Evolutionary conservation across 2,113 vertebrate genomes (phyloP).

Genomic region (Cyanocitta stelleri): DNA sequence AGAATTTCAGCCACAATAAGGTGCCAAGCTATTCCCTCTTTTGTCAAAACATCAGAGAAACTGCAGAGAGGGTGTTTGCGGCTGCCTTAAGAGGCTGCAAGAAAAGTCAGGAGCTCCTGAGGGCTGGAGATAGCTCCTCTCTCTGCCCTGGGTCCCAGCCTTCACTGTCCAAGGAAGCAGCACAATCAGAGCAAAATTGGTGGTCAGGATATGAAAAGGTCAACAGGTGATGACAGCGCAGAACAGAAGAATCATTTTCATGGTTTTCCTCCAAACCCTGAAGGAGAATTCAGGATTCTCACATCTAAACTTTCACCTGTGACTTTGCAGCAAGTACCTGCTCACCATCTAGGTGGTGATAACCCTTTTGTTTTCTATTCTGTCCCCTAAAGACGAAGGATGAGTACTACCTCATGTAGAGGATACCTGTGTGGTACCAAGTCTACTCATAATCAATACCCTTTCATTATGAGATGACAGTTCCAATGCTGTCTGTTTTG

Average conservation of each 20-base stretch:
- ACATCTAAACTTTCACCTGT: not conserved
- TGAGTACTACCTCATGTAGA: not conserved
- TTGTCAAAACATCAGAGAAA: not conserved
- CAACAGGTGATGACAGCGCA: too few relatives aligned
- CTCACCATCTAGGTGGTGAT: not conserved
- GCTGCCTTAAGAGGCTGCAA: not conserved
- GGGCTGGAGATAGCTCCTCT: not conserved
- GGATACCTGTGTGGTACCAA: not conserved
- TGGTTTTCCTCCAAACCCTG: not conserved
- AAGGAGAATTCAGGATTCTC: not conserved
- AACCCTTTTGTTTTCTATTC: not conserved
- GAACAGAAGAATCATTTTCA: not conserved
- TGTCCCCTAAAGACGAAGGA: not conserved
- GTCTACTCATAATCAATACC: not conserved
- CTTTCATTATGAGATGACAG: not conserved
- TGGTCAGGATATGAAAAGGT: not conserved
- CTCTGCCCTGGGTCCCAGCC: not conserved
- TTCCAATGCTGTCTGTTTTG: not conserved
- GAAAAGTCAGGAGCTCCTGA: not conserved
- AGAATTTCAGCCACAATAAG: not conserved
- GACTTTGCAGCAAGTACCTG: not conserved
- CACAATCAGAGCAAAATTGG: not conserved
- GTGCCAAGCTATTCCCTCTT: not conserved
- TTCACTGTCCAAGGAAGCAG: fast-evolving
- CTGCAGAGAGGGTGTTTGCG: not conserved